A percentile compares a stretch with the other conserved stretches of the same genome.
These are phyloP conservation scores for Uria lomvia DNA, from an alignment of 2,113 vertebrate genomes.

Conservation along the genomic window DNA sequence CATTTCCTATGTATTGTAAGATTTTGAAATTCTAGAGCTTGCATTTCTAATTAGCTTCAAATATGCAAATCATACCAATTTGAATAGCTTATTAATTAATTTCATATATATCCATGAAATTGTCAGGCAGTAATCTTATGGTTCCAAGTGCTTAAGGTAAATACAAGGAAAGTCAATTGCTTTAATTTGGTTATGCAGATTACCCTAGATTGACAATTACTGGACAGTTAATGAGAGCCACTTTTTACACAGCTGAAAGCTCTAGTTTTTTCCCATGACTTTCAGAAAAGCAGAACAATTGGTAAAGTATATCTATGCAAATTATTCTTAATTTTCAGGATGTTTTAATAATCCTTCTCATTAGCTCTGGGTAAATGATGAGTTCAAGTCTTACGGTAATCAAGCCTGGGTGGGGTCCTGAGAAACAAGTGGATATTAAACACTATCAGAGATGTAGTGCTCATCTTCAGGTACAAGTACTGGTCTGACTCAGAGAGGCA, in stretches of 20 bases:
- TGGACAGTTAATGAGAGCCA: neutral
- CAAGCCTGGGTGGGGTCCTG: neutral
- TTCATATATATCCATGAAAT: neutral
- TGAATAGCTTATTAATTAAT: slow-evolving; percentile 38
- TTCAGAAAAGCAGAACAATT: slow-evolving; percentile 35
- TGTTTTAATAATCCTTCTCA: slow-evolving; percentile 43
- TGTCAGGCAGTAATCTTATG: slow-evolving; percentile 17
- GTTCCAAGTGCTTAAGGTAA: slow-evolving; percentile 42
- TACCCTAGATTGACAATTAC: neutral
- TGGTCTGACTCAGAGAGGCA: neutral
- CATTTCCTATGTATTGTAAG: slow-evolving; percentile 12
- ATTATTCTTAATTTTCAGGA: slow-evolving; percentile 40
- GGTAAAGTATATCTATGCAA: neutral
- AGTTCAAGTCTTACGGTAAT: neutral
- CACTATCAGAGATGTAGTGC: neutral
- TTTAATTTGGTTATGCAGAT: slow-evolving; percentile 29
- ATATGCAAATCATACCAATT: slow-evolving; percentile 15
- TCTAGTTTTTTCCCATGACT: neutral
- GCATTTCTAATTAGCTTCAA: slow-evolving; percentile 27
- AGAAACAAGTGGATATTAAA: neutral
- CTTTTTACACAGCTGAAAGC: neutral
- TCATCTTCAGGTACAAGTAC: neutral
- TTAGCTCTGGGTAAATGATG: slow-evolving; percentile 7
- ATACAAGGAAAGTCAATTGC: neutral
- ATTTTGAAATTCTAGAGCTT: slow-evolving; percentile 33